These are phyloP conservation scores for Clunio marinus DNA, from an alignment of 2,888 invertebrate genomes.

Conservation along the genomic window DNA sequence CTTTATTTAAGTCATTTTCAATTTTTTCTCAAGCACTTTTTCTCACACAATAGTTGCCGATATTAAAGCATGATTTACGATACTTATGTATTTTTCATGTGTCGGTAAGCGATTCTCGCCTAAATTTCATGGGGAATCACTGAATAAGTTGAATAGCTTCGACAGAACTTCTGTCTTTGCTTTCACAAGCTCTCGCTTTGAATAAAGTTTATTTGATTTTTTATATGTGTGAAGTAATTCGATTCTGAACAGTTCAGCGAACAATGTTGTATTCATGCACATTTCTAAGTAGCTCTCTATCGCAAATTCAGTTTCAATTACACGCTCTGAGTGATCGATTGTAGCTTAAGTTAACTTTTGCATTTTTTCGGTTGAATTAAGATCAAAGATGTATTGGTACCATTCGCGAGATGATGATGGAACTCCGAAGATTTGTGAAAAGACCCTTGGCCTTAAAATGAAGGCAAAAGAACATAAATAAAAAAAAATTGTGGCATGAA, in stretches of 20 bases:
- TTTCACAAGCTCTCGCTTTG: too few species aligned
- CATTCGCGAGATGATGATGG: background rate
- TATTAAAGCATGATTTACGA: slow-evolving; percentile 11
- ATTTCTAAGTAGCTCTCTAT: background rate
- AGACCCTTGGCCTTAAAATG: background rate
- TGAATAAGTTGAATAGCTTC: too few species aligned
- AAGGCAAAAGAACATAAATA: too few species aligned
- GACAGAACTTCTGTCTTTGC: background rate
- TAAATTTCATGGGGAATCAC: background rate
- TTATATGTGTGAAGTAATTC: slow-evolving; percentile 34
- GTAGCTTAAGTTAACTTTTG: background rate
- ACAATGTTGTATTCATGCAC: background rate
- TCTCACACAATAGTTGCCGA: slow-evolving; percentile 16
- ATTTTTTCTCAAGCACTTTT: slow-evolving; percentile 32
- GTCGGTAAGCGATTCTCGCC: slow-evolving; percentile 1
- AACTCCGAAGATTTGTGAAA: background rate
- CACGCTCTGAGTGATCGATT: slow-evolving; percentile 25
- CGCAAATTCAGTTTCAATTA: slow-evolving; percentile 37
- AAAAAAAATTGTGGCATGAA: too few species aligned
- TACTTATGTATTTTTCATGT: background rate
- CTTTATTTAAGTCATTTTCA: slow-evolving; percentile 16
- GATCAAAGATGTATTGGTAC: slow-evolving; percentile 33
- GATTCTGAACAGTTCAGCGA: too few species aligned
- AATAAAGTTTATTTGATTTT: background rate
- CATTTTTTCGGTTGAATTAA: too few species aligned